Evolutionary conservation across 2,797 vertebrate species (phyloP).

Genomic region (Eupleurogrammus muticus): DNA sequence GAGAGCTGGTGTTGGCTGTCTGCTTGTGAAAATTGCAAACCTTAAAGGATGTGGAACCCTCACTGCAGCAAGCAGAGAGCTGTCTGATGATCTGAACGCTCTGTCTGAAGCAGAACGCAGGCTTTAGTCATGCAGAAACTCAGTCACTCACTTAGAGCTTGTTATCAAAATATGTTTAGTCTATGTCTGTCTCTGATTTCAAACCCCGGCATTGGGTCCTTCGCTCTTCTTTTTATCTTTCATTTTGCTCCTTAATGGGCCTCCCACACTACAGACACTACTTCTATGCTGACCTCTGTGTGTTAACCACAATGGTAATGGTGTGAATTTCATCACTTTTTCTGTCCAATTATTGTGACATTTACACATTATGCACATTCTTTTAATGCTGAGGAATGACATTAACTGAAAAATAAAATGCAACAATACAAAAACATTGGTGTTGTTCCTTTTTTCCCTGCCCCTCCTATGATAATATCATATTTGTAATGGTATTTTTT

Average conservation of each 20-base stretch:
- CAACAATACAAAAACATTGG: no score
- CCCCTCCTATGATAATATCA: no score
- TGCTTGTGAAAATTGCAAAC: slow-evolving; percentile 10
- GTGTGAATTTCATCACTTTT: slow-evolving; percentile 44
- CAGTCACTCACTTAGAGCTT: slow-evolving; percentile 31
- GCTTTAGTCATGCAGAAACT: slow-evolving; percentile 47
- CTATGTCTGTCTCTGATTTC: slow-evolving; percentile 66
- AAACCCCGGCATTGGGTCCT: slow-evolving; percentile 38
- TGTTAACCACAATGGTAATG: slow-evolving; percentile 38
- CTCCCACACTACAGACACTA: slow-evolving; percentile 42
- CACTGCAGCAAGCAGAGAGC: slow-evolving; percentile 13
- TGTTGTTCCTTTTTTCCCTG: no score
- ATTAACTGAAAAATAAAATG: no score
- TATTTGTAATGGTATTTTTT: no score
- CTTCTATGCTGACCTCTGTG: slow-evolving; percentile 30
- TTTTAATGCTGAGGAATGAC: no score
- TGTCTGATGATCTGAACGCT: slow-evolving; percentile 41
- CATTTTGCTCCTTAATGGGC: slow-evolving; percentile 41
- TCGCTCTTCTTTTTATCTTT: slow-evolving; percentile 40
- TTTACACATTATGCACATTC: no score
- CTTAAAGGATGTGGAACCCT: slow-evolving; percentile 5
- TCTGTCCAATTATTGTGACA: no score
- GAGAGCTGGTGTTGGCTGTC: not conserved
- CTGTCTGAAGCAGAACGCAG: slow-evolving; percentile 43
- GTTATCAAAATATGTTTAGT: slow-evolving; percentile 80